Evolutionary conservation across 2,113 vertebrate genomes (phyloP), one percentile per base, ranked within the genome.

Genomic region (Hiodon tergisus): DNA sequence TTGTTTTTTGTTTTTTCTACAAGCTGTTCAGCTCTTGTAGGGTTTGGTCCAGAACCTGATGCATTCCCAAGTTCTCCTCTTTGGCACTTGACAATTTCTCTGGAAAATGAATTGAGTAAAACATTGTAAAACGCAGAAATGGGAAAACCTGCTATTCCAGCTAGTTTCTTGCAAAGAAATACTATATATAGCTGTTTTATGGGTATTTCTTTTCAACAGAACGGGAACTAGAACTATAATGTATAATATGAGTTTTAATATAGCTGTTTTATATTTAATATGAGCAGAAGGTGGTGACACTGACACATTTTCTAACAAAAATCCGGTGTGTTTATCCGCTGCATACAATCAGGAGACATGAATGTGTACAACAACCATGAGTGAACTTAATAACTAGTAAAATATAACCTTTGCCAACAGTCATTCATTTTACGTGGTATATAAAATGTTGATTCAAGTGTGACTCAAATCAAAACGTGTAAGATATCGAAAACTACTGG

Each of bases 1-100:
- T 79, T 74, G 85, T 81, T 63, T 85, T 85, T 74, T 79, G 3
- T 73, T 14, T 13, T 68, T 58, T 79, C 94, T 93, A 98, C 94
- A 97, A 95, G 93, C 91, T 95, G 92, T 96, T 96, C 70, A 98
- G 94, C 83, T 98, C 96, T 0, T 91, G 93, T 84, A 98, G 90
- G 0, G 96, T 98, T 87, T 98, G 94, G 83, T 96, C 95, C 93
- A 98, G 92, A 82, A 95, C 94, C 89, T 95, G 91, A 66, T 96
- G 94, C 90, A 98, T 89, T 72, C 89, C 90, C 84, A 95, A 67
- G 74, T 96, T 98, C 83, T 97, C 96, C 78, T 96, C 95, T 88
- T 98, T 98, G 54, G 94, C 96, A 74, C 85, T 84, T 79, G 95
- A 89, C 72, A 98, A 82, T 92, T 97, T 95, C 81, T 96, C 96